These are phyloP conservation scores for Accipiter cooperii DNA, from an alignment of 2,113 vertebrate genomes.

Conservation along the genomic window DNA sequence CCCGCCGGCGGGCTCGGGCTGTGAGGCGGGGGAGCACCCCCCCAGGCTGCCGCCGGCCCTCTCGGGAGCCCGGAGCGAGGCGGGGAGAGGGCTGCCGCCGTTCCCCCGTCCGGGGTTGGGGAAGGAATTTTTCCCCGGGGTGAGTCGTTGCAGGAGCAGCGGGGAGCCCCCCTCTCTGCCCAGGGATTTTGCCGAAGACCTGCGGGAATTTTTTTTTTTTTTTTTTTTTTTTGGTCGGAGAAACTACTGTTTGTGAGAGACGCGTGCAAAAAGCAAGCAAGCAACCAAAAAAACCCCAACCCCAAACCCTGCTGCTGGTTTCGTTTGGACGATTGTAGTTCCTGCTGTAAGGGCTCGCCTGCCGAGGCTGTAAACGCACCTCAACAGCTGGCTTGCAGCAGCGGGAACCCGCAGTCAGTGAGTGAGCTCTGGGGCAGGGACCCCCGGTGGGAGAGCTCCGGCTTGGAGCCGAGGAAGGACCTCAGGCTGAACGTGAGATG, in stretches of 20 bases:
- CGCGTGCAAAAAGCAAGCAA: not conserved
- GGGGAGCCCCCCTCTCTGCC: not conserved
- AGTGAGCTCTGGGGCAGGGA: not conserved
- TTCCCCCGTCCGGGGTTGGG: not conserved
- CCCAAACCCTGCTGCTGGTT: not conserved
- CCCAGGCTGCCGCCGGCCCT: no score
- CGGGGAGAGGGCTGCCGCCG: not conserved
- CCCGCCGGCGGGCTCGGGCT: no score
- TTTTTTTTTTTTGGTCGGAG: not conserved
- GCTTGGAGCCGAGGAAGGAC: not conserved
- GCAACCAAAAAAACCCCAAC: not conserved
- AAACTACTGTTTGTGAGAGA: not conserved
- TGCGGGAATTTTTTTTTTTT: not conserved
- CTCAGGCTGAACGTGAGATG: fast-evolving
- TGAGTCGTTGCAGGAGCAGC: not conserved
- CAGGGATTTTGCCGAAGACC: not conserved
- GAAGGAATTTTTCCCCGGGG: not conserved
- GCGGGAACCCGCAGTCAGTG: not conserved
- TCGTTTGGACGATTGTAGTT: fast-evolving
- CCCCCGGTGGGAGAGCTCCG: not conserved
- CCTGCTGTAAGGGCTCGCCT: fast-evolving
- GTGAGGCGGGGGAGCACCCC: no score
- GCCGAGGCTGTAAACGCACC: not conserved
- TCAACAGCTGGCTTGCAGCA: not conserved
- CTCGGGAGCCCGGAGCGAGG: no score